phyloP scores from a whole-genome alignment of 1,140 invertebrate genomes.

The Meloidogyne floridensis region DNA sequence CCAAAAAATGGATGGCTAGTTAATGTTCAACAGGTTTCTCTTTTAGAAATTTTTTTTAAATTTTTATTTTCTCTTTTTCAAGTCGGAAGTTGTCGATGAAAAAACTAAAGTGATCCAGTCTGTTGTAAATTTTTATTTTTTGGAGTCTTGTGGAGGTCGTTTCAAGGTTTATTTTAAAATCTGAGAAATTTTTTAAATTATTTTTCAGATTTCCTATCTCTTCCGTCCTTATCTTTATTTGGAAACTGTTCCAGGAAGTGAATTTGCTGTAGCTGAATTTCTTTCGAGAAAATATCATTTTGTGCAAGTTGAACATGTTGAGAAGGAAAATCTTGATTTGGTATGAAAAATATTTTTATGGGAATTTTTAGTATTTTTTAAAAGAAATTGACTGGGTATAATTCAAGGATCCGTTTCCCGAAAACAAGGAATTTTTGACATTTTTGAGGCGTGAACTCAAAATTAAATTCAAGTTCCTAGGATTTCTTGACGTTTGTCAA shows the following conservation, averaged over 20 bases:
- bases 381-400: not conserved
- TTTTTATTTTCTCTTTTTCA: conserved; percentile 37
- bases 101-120: conserved; percentile 82
- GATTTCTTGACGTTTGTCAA: too few species aligned
- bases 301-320: conserved; percentile 77
- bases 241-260: conserved; percentile 76
- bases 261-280: conserved; percentile 85
- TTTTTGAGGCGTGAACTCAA: too few species aligned
- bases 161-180: conserved; percentile 75
- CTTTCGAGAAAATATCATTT: conserved; percentile 84
- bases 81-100: conserved; percentile 93
- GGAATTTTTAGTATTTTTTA: not conserved
- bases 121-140: conserved; percentile 95
- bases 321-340: conserved; percentile 94
- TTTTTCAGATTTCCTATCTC: conserved; percentile 76
- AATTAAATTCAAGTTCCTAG: too few species aligned
- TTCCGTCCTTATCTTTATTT: conserved; percentile 93
- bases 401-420: conserved; percentile 10
- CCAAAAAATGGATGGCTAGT: conserved; percentile 89
- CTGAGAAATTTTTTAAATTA: conserved; percentile 24
- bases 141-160: conserved; percentile 88
- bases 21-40: conserved; percentile 86
- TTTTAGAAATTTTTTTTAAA: conserved; percentile 28
- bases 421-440: too few species aligned
- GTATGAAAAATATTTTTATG: conserved; percentile 69